Evolutionary conservation across 2,888 invertebrate species (phyloP), one percentile per base, ranked within the genome.

Genomic region (Drepana falcataria): DNA sequence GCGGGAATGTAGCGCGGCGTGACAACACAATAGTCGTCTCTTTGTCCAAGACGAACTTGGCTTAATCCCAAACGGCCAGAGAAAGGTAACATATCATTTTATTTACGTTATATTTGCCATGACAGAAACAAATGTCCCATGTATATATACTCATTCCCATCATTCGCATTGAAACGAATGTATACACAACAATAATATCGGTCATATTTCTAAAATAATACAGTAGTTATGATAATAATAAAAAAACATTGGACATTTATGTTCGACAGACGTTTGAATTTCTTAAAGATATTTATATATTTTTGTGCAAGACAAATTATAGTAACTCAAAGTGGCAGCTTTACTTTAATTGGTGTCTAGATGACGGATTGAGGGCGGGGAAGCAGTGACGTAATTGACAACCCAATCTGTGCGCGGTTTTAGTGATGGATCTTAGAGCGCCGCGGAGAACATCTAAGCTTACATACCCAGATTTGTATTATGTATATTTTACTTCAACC

Each of bases 331-430:
- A 64, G 73, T 75, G 81, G 81, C 84, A 85, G 81, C 77, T 85
- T 79, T 76, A 74, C 71, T 82, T 81, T 87, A 89, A 88, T 89
- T 89, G 85, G 84, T 85, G 85, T 85, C 86, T 82, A 83, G 85
- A 87, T 90, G 90, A 89, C 86, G 85, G 82, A 90, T 88, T 85
- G 85, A 83, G 83, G 81, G 75, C 71, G 80, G 81, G 65, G 72
- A 74, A 82, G 78, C 78, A 70, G 82, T 85, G 85, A 85, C 85
- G 83, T 87, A 89, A 90, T 89, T 89, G 89, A 88, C 89, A 88
- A 81, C 73, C 73, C 82, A 86, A 88, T 89, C 83, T 78, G 78
- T 83, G 79, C 77, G 60, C 68, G 80, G 83, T 77, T 76, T 72
- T 61, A 67, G 74, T 85, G 84, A 86, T 83, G 81, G 77, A 79